Evolutionary conservation across 2,113 vertebrate species (phyloP).

Genomic region (Cairina moschata): DNA sequence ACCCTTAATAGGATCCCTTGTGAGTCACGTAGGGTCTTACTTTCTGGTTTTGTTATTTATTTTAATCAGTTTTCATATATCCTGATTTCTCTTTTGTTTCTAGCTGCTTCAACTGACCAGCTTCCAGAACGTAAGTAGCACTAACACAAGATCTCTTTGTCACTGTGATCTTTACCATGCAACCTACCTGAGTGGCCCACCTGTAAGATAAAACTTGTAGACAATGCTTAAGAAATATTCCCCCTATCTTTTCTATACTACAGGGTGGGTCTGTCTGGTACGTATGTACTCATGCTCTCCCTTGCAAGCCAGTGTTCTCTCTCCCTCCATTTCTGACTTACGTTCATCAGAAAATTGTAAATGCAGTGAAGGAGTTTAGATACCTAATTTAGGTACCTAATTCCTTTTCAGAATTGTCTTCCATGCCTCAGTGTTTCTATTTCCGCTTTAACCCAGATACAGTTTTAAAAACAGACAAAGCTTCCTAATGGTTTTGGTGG

Average conservation of each 20-base stretch:
- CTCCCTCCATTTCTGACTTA: not conserved
- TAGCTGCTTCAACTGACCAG: not conserved
- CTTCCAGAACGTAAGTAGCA: not conserved
- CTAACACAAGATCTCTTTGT: not conserved
- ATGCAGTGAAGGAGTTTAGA: not conserved
- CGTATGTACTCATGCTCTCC: not conserved
- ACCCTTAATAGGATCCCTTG: not conserved
- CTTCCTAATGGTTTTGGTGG: not conserved
- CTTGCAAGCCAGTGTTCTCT: accelerated
- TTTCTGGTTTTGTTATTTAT: not conserved
- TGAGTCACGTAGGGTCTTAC: not conserved
- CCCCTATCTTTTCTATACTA: not conserved
- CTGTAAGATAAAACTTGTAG: not conserved
- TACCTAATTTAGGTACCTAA: not conserved
- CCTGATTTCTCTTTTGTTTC: not conserved
- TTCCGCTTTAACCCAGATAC: not conserved
- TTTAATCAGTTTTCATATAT: not conserved
- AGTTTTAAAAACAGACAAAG: not conserved
- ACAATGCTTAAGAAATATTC: not conserved
- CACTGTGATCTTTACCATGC: not conserved
- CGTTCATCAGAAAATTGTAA: not conserved
- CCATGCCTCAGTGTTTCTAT: not conserved
- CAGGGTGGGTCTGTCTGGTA: not conserved
- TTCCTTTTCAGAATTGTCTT: not conserved
- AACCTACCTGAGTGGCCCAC: not conserved